Percentiles rank a stretch among this genome's conserved stretches.
These are phyloP conservation scores for Heliconius hewitsoni DNA, from an alignment of 1,140 invertebrate species.

Conservation along the genomic window DNA sequence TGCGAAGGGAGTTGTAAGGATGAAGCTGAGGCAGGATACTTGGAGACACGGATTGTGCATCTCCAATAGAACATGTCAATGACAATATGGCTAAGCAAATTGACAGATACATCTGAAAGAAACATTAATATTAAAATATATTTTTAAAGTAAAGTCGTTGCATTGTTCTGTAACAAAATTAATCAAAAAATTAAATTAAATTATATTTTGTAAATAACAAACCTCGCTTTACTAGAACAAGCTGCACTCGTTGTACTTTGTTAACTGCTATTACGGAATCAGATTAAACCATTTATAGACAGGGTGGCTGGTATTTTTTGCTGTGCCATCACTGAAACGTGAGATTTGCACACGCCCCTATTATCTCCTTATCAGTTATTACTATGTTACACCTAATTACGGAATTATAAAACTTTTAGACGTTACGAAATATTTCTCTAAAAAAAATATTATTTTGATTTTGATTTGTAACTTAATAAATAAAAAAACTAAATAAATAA, in stretches of 20 bases:
- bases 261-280: conserved; percentile 65
- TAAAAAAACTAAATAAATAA: too few species aligned
- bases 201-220: conserved; percentile 20
- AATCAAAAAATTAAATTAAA: not conserved
- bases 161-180: not conserved
- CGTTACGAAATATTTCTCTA: conserved; percentile 54
- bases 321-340: conserved; percentile 66
- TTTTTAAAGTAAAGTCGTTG: not conserved
- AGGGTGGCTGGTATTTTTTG: conserved; percentile 75
- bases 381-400: conserved; percentile 50
- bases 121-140: conserved; percentile 1
- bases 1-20: conserved; percentile 31
- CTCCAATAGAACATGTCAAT: conserved; percentile 12
- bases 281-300: conserved; percentile 62
- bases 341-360: conserved; percentile 56
- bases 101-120: conserved; percentile 42
- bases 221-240: conserved; percentile 44
- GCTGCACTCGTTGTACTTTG: conserved; percentile 58
- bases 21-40: conserved; percentile 21
- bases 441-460: conserved; percentile 17
- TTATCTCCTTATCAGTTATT: conserved; percentile 54
- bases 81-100: conserved; percentile 9
- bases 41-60: conserved; percentile 8
- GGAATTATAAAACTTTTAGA: conserved; percentile 50
- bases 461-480: too few species aligned